Evolutionary conservation across 2,113 vertebrate species (phyloP), one percentile per base, ranked within the genome.

Genomic region (Alectura lathami): DNA sequence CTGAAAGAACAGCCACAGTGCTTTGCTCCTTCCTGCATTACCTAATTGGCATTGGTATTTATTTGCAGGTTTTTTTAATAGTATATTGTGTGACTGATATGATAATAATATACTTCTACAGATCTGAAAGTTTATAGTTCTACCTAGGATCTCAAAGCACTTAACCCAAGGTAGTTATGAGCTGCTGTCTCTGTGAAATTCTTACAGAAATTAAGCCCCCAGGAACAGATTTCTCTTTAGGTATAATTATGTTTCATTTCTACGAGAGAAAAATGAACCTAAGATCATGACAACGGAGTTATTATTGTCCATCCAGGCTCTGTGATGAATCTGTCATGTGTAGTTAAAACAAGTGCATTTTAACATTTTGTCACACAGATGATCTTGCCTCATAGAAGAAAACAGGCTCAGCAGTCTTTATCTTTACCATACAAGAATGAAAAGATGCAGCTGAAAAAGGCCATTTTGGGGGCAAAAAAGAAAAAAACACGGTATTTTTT

Each of bases 171-270:
- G 40, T 82, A 51, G 66, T 66, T 73, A 76, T 13, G 10, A 87
- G 53, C 50, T 83, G 29, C 59, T 90, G 57, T 47, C n/a, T 83
- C 56, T 79, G 47, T 86, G 90, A 88, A 86, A 86, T 86, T 51
- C 54, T 81, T 94, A 86, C 66, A 93, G 94, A 94, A 96, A 86
- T 88, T 95, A 84, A 75, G 38, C 93, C 96, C 91, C 89, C 91
- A 69, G 54, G 89, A 93, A 95, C 51, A 94, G 66, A 40, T 93
- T 97, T 93, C 66, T 92, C 38, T 95, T 96, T 94, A 96, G 90
- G 45, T 96, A 89, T 96, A 91, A 97, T 97, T 97, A 86, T 78
- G 77, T 77, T 97, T 76, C 63, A 91, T 97, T 97, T 97, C 93
- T 86, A 29, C 92, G 93, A 86, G 57, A 97, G 76, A 74, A 97